Evolutionary conservation across 2,888 invertebrate species (phyloP).

Genomic region (Pandemis cinnamomeana): DNA sequence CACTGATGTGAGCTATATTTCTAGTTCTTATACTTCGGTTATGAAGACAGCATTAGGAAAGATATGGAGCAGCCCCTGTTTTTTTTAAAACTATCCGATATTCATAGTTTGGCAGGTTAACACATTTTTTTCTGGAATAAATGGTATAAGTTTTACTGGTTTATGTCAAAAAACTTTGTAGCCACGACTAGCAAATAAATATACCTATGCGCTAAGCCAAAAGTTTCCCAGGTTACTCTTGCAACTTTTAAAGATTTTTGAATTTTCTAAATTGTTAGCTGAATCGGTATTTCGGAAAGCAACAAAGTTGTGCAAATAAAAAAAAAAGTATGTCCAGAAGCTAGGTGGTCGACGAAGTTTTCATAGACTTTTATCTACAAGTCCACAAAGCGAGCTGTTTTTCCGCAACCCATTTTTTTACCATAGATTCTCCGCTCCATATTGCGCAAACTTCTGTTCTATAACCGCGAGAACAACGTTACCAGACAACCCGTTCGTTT

Average conservation of each 20-base stretch:
- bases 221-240: too few species aligned
- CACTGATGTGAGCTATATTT: background rate
- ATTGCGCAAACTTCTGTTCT: background rate
- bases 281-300: too few species aligned
- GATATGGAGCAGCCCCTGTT: background rate
- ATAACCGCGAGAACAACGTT: background rate
- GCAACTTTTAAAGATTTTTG: too few species aligned
- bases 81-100: background rate
- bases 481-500: constrained; percentile 5
- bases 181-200: too few species aligned
- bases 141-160: too few species aligned
- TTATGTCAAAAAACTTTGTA: too few species aligned
- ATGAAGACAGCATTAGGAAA: background rate
- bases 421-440: background rate
- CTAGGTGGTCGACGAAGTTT: too few species aligned
- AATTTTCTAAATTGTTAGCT: too few species aligned
- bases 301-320: too few species aligned
- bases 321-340: too few species aligned
- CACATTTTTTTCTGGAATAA: background rate
- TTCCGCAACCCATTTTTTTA: background rate
- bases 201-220: too few species aligned
- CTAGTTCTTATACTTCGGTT: background rate
- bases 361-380: background rate
- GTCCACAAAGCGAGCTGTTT: background rate
- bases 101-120: background rate